phyloP scores from a whole-genome alignment of 2,113 vertebrate species.

The Mola mola region DNA sequence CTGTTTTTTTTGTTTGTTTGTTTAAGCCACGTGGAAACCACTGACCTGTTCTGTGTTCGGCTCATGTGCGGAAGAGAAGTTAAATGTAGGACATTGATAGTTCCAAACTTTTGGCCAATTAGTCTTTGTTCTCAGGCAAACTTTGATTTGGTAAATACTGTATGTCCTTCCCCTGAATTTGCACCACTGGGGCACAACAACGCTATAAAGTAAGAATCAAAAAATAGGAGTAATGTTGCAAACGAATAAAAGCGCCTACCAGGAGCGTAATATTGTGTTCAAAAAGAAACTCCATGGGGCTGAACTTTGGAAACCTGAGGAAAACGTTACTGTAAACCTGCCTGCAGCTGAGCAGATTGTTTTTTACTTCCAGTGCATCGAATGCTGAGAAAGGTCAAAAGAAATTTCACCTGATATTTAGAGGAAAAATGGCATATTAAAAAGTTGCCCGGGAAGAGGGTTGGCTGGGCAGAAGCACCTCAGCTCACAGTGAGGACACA shows the following conservation, averaged over 20 bases:
- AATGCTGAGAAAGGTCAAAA: conserved; percentile 64
- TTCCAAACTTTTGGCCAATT: conserved; percentile 47
- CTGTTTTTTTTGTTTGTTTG: conserved; percentile 67
- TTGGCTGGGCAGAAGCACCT: conserved; percentile 34
- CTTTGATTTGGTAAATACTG: not conserved
- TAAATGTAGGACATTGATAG: conserved; percentile 66
- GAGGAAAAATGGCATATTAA: conserved; percentile 48
- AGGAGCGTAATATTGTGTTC: conserved; percentile 68
- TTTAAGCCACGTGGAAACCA: conserved; percentile 75
- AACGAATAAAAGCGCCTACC: conserved; percentile 62
- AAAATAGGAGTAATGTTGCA: conserved; percentile 65
- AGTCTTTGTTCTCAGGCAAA: conserved; percentile 59
- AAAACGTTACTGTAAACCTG: conserved; percentile 67
- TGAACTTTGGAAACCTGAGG: conserved; percentile 70
- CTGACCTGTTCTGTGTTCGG: conserved; percentile 74
- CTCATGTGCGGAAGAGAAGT: conserved; percentile 47
- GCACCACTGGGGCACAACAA: conserved; percentile 51
- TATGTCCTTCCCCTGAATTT: conserved; percentile 38
- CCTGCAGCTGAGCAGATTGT: conserved; percentile 68
- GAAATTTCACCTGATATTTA: conserved; percentile 59
- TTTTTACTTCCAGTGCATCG: conserved; percentile 61
- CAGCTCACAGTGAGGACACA: conserved; percentile 23
- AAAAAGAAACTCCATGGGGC: conserved; percentile 67
- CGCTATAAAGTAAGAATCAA: conserved; percentile 59
- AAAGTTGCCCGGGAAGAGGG: conserved; percentile 29